Evolutionary conservation across 2,888 invertebrate genomes (phyloP).

Genomic region (Apamea epomidion): DNA sequence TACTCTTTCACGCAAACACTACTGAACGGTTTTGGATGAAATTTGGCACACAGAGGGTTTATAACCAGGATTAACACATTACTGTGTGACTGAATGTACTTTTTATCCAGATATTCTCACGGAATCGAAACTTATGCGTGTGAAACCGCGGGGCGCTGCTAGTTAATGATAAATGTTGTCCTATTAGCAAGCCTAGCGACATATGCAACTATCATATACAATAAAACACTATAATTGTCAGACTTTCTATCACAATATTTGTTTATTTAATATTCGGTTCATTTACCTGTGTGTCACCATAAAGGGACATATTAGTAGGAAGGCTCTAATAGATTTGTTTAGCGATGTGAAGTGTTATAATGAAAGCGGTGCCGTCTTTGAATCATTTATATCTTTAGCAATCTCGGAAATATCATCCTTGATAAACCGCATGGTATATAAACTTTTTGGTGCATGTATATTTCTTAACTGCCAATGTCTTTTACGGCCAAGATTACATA

Average conservation of each 20-base stretch:
- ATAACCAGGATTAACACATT: too few species aligned
- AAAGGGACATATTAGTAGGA: slow-evolving; percentile 24
- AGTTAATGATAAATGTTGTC: background rate
- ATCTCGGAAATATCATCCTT: background rate
- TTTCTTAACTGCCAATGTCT: background rate
- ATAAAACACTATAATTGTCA: slow-evolving; percentile 12
- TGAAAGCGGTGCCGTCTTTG: slow-evolving; percentile 36
- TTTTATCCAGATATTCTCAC: too few species aligned
- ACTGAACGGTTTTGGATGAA: too few species aligned
- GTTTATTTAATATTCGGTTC: slow-evolving; percentile 29
- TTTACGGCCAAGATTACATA: background rate
- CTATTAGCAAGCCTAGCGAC: background rate
- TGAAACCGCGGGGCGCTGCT: too few species aligned
- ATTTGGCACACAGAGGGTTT: too few species aligned
- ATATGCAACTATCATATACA: background rate
- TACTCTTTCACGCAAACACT: too few species aligned
- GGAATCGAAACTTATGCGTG: too few species aligned
- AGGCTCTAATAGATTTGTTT: slow-evolving; percentile 46
- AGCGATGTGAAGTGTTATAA: slow-evolving; percentile 22
- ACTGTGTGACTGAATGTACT: too few species aligned
- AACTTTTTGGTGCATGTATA: background rate
- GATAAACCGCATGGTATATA: too few species aligned
- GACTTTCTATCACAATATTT: slow-evolving; percentile 37
- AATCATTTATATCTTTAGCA: slow-evolving; percentile 9
- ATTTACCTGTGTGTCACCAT: slow-evolving; percentile 22